These are phyloP conservation scores for Sylvia atricapilla DNA, from an alignment of 2,113 vertebrate species.

Conservation along the genomic window DNA sequence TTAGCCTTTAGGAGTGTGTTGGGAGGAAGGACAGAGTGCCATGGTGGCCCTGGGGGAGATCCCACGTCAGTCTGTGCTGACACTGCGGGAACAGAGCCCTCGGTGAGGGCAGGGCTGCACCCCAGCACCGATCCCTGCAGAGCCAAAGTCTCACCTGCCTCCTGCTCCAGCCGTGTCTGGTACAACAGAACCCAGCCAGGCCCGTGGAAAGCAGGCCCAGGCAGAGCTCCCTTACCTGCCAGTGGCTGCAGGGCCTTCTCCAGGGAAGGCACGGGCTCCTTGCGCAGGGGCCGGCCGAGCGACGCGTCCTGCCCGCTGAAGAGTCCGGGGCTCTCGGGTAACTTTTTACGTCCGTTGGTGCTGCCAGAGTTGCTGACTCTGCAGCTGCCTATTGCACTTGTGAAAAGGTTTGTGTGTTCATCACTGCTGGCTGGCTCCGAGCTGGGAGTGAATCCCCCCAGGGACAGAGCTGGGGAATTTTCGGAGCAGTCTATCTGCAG, in stretches of 20 bases:
- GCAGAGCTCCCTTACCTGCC: conserved; percentile 80
- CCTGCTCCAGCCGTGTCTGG: accelerated
- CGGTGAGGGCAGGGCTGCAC: background rate
- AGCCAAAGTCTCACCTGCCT: background rate
- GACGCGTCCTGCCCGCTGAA: conserved; percentile 71
- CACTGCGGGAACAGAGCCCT: background rate
- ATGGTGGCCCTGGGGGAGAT: background rate
- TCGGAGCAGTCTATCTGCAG: conserved; percentile 79
- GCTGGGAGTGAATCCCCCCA: conserved; percentile 74
- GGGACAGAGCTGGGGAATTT: conserved; percentile 63
- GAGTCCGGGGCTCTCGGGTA: conserved; percentile 68
- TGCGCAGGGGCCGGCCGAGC: conserved; percentile 74
- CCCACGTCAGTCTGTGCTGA: accelerated
- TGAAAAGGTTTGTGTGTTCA: conserved; percentile 91
- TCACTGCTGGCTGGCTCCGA: conserved; percentile 72
- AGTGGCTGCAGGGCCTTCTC: conserved; percentile 74
- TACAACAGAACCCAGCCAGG: background rate
- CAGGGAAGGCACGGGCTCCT: conserved; percentile 74
- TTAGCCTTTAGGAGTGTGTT: accelerated
- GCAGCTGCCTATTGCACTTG: conserved; percentile 85
- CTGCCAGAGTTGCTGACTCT: conserved; percentile 57
- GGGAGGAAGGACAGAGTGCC: background rate
- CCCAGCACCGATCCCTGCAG: accelerated
- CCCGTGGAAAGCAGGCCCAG: background rate
- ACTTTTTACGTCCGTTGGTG: conserved; percentile 69